Percentiles rank a stretch among this genome's conserved stretches.
phyloP scores from a whole-genome alignment of 2,888 invertebrate genomes.

The Orthonychiurus folsomi region DNA sequence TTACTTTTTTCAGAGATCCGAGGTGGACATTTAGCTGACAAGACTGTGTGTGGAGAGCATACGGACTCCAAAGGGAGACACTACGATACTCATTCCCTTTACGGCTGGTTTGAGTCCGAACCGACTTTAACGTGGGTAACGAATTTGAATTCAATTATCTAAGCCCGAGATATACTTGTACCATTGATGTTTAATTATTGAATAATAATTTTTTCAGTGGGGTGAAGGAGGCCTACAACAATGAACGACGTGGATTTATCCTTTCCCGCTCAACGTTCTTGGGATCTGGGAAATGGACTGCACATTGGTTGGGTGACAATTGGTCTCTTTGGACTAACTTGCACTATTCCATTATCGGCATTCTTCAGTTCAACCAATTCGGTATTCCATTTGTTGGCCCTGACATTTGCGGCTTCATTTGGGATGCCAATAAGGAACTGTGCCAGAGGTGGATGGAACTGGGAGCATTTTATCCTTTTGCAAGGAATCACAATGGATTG shows the following conservation, averaged over 20 bases:
- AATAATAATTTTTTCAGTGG: too few relatives aligned
- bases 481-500: constrained; percentile 43
- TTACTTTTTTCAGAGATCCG: constrained; percentile 52
- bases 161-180: too few relatives aligned
- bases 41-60: constrained; percentile 40
- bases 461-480: constrained; percentile 47
- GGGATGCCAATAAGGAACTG: constrained; percentile 43
- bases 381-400: constrained; percentile 40
- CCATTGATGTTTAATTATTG: too few relatives aligned
- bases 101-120: constrained; percentile 48
- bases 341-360: constrained; percentile 37
- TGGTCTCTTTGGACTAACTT: constrained; percentile 24
- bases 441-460: constrained; percentile 49
- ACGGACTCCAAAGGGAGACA: constrained; percentile 45
- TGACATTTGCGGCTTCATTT: constrained; percentile 41
- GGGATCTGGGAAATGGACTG: constrained; percentile 58
- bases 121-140: constrained; percentile 45
- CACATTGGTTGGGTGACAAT: constrained; percentile 33
- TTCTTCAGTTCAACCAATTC: constrained; percentile 45
- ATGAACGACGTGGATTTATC: constrained; percentile 59
- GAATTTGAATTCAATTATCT: neutral
- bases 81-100: constrained; percentile 69
- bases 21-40: constrained; percentile 63
- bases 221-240: constrained; percentile 14
- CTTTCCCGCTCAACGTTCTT: constrained; percentile 69